Evolutionary conservation across 23 tunicate species (phyloP), one percentile per base, ranked within the genome.

Genomic region (Styela plicata): DNA sequence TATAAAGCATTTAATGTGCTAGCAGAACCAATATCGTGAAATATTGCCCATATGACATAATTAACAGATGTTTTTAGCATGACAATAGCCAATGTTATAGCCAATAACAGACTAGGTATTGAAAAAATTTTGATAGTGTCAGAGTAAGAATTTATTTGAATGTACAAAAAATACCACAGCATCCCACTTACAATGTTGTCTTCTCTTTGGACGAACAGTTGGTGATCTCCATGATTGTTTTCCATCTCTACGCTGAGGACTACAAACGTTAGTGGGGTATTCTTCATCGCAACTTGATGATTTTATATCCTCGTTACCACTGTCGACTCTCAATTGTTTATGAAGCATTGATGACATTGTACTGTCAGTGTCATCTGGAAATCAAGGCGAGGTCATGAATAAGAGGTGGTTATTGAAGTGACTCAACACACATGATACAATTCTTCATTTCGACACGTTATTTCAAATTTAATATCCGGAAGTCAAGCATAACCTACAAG

Each of bases 221-320:
- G 98, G 98, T 20, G 93, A 88, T 64, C 98, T 70, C 93, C 93
- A 93, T 27, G 98, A 88, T 34, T 78, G 28, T 78, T 88, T 85
- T 26, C 79, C 62, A 76, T 93, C 93, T 37, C 98, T 65, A 3
- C 93, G 84, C 5, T 92, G 89, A 23, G 98, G 93, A 31, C 89
- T 85, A 67, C 93, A 88, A 80, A 88, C 91, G 20, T 87, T 86
- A n/a, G 89, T 82, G 10, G 97, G 97, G 62, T 91, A 91, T 37
- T 91, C 97, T 34, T 91, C 97, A 63, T 91, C 97, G 37, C 97
- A 91, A 36, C 89, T 89, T 16, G 97, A 91, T 5, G 97, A 91
- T 33, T 91, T 91, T 19, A 86, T 76, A 81, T 91, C 97, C 16
- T 89, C 97, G 66, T 86, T 89, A 21, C 81, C 81, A 26, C 81